Evolutionary conservation across 2,113 vertebrate genomes (phyloP).

Genomic region (Zosterops japonicus): DNA sequence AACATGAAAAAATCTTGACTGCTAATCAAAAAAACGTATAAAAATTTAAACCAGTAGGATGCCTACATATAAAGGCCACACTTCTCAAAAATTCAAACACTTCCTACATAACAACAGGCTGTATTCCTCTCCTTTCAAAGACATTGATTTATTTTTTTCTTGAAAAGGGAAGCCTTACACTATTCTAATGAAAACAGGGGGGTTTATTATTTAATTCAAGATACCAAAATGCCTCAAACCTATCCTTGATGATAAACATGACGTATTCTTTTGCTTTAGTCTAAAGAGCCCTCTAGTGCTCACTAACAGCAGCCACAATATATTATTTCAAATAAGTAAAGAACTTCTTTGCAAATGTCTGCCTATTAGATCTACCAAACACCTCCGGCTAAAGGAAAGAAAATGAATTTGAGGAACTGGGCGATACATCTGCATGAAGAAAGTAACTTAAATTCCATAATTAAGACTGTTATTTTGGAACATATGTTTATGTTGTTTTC

Average conservation of each 20-base stretch:
- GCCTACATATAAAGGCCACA: not conserved
- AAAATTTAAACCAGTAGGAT: not conserved
- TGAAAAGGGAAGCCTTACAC: not conserved
- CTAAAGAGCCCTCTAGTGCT: conserved; percentile 73
- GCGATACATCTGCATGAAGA: not conserved
- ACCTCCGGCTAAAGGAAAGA: not conserved
- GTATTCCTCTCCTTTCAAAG: not conserved
- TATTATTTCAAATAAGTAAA: not conserved
- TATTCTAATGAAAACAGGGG: not conserved
- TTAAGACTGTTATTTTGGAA: not conserved
- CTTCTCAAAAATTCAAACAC: not conserved
- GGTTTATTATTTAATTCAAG: not conserved
- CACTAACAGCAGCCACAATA: not conserved
- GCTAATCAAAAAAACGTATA: conserved; percentile 36
- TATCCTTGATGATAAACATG: not conserved
- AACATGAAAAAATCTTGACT: conserved; percentile 20
- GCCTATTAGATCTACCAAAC: not conserved
- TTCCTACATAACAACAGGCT: not conserved
- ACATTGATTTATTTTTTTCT: not conserved
- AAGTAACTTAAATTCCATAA: not conserved
- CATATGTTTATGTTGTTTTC: not conserved
- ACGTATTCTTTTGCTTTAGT: not conserved
- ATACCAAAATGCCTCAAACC: not conserved
- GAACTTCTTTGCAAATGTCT: not conserved
- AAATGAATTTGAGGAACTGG: not conserved